Conservation (phyloP, 37 sponge, comb jelly and placozoan genomes). For the Agelas oroides region DNA sequence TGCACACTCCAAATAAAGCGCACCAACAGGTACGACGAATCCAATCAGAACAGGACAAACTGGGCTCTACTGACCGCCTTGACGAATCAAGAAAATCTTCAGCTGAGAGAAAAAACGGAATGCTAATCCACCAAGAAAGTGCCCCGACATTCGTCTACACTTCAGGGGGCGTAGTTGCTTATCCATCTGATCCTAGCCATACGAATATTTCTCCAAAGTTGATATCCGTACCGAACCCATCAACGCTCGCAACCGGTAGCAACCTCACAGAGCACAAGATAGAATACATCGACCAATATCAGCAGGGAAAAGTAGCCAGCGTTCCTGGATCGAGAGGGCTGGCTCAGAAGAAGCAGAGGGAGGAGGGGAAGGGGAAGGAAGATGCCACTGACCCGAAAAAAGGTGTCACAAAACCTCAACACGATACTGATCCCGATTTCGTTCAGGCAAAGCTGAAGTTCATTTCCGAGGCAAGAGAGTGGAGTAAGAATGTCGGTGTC, state of each 20-base stretch:
- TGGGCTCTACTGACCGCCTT: constrained; percentile 23
- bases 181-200: background rate
- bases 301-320: background rate
- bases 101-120: constrained; percentile 30
- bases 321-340: background rate
- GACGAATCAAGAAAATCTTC: background rate
- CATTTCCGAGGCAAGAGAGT: constrained; percentile 57
- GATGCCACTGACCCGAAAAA: background rate
- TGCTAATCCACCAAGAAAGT: constrained; percentile 56
- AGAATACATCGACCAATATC: constrained; percentile 50
- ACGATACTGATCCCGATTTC: background rate
- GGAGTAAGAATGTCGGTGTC: constrained; percentile 51
- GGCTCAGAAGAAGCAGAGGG: background rate
- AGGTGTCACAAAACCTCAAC: background rate
- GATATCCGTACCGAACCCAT: constrained; percentile 31
- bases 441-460: constrained; percentile 41
- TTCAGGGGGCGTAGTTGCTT: constrained; percentile 7
- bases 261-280: constrained; percentile 45
- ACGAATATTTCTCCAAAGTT: background rate
- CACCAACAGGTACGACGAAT: constrained; percentile 23
- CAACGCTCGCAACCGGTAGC: constrained; percentile 1
- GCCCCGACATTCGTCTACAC: constrained; percentile 35
- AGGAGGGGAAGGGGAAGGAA: too few relatives aligned
- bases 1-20: background rate
- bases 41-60: constrained; percentile 33